Base-by-base conservation (phyloP, 2,888 invertebrate species). In the Dioctria rufipes region DNA sequence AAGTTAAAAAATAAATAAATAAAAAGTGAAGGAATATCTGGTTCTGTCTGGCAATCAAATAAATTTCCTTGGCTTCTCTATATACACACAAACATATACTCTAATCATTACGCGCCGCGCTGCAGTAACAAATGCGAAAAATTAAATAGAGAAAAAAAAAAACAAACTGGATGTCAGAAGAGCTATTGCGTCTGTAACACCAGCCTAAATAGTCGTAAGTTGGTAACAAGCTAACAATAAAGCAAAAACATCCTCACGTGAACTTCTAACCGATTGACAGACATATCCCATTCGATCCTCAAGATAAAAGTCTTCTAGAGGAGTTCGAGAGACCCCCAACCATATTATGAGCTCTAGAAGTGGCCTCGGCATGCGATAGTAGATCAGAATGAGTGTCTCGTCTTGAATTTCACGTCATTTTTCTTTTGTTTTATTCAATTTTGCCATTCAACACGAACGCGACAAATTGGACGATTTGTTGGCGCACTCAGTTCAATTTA, bases 381-480 rank as follows among this genome's bases (percentile, higher is more conserved):
- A 9, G 49, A 49, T 49, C 46, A 69, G 60, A 42, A 73, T 42
- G 25, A 43, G 42, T 25, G 43, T 25, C 58, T 58, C 5, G 8
- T 2, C 43, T 39, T 43, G 71, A 9, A 37, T 42, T 51, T 60
- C 5, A 42, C 13, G 4, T 75, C 40, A 51, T 37, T 66, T 25
- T 39, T n/a, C 11, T 51, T 54, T 66, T 42, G 65, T 8, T 42
- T 4, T 60, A 25, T 25, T 25, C 25, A 2, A 25, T 25, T 25
- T 25, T 25, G 25, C 42, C 60, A 39, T 9, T 75, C 37, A 37
- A 13, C 42, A 75, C 11, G 60, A 75, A 75, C 58, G 60, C 54
- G 73, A 75, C 73, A 75, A 75, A 75, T 75, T 75, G 73, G 42
- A 75, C 73, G 60, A 75, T 75, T 75, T 75, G 73, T 75, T 75